These are phyloP conservation scores for Leptura quadrifasciata DNA, from an alignment of 2,888 invertebrate species.

Conservation along the genomic window DNA sequence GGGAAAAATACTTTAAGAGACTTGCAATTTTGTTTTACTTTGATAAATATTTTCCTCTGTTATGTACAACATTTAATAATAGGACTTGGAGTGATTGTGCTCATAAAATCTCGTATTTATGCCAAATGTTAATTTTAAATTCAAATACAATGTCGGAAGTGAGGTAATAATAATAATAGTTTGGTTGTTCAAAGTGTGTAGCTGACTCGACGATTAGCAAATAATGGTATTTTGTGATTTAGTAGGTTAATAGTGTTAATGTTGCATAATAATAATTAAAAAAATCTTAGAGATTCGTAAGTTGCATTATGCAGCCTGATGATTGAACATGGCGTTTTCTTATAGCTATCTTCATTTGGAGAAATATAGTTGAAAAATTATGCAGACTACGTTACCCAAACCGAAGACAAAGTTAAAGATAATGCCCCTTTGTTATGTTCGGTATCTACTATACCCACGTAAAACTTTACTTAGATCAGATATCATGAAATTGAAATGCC, in stretches of 20 bases:
- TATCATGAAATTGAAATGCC: too few species aligned
- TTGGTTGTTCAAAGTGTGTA: background rate
- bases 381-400: too few species aligned
- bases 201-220: background rate
- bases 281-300: too few species aligned
- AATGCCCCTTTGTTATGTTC: too few species aligned
- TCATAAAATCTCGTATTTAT: background rate
- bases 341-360: too few species aligned
- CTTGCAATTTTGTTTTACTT: background rate
- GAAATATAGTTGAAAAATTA: too few species aligned
- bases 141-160: slow-evolving; percentile 1
- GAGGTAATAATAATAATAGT: slow-evolving; percentile 6
- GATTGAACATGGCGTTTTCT: too few species aligned
- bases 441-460: too few species aligned
- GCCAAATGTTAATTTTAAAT: background rate
- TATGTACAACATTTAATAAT: background rate
- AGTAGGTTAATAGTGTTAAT: background rate
- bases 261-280: background rate
- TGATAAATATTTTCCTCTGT: background rate
- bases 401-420: too few species aligned
- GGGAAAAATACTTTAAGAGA: slow-evolving; percentile 4
- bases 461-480: too few species aligned
- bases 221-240: background rate
- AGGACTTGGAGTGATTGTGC: background rate
- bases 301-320: too few species aligned